Evolutionary conservation across 2,113 vertebrate species (phyloP).

Genomic region (Neodontobutis hainanensis): DNA sequence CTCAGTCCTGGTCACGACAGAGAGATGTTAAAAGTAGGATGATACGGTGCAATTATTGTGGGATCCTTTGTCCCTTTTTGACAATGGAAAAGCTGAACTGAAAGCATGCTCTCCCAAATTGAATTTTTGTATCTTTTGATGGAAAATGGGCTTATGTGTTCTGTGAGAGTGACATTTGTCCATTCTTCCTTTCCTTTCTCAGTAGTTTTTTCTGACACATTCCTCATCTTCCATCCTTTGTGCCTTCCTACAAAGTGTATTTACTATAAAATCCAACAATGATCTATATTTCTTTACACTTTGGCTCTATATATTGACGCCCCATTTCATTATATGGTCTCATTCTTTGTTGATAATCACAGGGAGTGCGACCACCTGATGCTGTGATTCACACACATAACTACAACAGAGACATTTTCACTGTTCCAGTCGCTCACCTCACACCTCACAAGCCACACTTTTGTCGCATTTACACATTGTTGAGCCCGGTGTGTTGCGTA

Average conservation of each 20-base stretch:
- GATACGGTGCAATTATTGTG: no score
- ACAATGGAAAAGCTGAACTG: no score
- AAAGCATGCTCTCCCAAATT: no score
- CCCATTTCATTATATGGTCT: neutral
- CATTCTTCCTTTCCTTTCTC: neutral
- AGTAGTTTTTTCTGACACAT: neutral
- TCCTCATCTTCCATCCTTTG: no score
- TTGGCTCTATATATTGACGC: neutral
- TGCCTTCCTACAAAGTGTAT: no score
- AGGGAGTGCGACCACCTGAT: conserved; percentile 52
- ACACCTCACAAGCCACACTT: conserved; percentile 40
- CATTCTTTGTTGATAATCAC: conserved; percentile 1
- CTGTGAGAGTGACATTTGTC: no score
- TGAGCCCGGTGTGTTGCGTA: conserved; percentile 53
- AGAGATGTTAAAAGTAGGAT: no score
- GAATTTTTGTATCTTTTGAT: no score
- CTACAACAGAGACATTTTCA: neutral
- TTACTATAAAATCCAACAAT: neutral
- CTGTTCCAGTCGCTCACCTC: conserved; percentile 13
- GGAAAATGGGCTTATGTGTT: no score
- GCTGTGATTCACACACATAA: conserved; percentile 14
- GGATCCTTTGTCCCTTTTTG: no score
- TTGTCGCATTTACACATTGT: conserved; percentile 61
- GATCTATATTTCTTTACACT: neutral
- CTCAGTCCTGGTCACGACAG: no score